phyloP scores from a whole-genome alignment of 2,113 vertebrate species.

The Engystomops pustulosus region DNA sequence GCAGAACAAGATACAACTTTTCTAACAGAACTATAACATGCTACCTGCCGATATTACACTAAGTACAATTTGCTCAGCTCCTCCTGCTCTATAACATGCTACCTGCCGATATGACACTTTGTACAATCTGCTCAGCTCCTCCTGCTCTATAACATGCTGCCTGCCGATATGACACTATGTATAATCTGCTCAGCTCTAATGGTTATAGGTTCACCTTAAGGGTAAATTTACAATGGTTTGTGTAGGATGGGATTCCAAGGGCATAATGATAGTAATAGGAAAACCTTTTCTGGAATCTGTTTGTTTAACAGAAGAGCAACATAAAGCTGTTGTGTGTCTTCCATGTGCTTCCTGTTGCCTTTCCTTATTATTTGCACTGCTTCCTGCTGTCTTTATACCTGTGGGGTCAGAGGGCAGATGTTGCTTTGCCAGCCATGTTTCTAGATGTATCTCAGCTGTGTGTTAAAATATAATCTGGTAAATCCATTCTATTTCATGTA shows the following conservation, averaged over 20 bases:
- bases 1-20: too few relatives aligned
- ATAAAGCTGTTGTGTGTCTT: background rate
- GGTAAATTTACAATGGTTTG: background rate
- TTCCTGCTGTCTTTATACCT: slow-evolving; percentile 23
- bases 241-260: background rate
- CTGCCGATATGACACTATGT: too few relatives aligned
- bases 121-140: too few relatives aligned
- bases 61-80: too few relatives aligned
- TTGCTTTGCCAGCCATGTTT: slow-evolving; percentile 2
- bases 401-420: slow-evolving; percentile 6
- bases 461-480: background rate
- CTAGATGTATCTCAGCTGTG: slow-evolving; percentile 14
- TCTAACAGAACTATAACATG: too few relatives aligned
- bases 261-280: background rate
- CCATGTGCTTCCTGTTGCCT: background rate
- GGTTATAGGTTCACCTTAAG: too few relatives aligned
- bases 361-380: background rate
- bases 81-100: too few relatives aligned
- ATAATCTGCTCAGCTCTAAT: too few relatives aligned
- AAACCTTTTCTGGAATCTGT: background rate
- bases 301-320: background rate
- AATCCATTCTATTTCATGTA: background rate
- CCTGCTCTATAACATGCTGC: too few relatives aligned
- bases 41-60: too few relatives aligned
- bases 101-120: too few relatives aligned